phyloP scores from a whole-genome alignment of 2,797 vertebrate genomes.

The Vireo griseus region DNA sequence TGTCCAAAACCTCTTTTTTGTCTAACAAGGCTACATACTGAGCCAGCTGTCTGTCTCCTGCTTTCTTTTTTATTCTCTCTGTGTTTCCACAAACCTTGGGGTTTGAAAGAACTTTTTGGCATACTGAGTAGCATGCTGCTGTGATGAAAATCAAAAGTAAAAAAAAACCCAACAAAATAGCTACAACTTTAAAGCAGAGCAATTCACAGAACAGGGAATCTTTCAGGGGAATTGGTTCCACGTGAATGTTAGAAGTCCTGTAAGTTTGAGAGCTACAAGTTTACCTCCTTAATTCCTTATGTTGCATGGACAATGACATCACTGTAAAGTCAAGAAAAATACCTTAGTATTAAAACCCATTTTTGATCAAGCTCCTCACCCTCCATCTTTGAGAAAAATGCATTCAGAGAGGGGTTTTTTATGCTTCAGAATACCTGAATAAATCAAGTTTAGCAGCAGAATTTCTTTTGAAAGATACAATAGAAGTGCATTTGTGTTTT shows the following conservation, averaged over 20 bases:
- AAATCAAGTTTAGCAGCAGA: constrained; percentile 36
- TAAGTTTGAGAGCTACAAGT: constrained; percentile 55
- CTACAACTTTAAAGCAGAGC: neutral
- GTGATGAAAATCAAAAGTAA: constrained; percentile 46
- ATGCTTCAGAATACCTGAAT: constrained; percentile 13
- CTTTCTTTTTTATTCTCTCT: constrained; percentile 36
- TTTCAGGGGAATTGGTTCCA: constrained; percentile 36
- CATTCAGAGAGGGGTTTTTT: constrained; percentile 1
- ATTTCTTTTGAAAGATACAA: constrained; percentile 50
- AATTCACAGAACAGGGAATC: constrained; percentile 34
- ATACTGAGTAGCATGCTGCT: constrained; percentile 40
- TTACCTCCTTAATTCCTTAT: constrained; percentile 41
- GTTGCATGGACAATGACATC: constrained; percentile 40
- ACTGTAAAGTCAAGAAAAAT: constrained; percentile 15
- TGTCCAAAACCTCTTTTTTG: constrained; percentile 36
- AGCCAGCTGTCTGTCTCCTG: constrained; percentile 27
- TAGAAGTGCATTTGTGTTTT: constrained; percentile 45
- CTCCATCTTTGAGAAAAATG: constrained; percentile 19
- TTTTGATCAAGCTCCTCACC: neutral
- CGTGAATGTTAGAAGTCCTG: neutral
- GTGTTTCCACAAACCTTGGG: constrained; percentile 30
- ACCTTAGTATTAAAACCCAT: neutral
- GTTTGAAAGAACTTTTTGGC: constrained; percentile 39
- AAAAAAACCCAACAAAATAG: neutral
- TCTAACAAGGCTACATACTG: constrained; percentile 35